These are phyloP conservation scores for Anorthoa munda DNA, from an alignment of 2,888 invertebrate species.

Conservation along the genomic window DNA sequence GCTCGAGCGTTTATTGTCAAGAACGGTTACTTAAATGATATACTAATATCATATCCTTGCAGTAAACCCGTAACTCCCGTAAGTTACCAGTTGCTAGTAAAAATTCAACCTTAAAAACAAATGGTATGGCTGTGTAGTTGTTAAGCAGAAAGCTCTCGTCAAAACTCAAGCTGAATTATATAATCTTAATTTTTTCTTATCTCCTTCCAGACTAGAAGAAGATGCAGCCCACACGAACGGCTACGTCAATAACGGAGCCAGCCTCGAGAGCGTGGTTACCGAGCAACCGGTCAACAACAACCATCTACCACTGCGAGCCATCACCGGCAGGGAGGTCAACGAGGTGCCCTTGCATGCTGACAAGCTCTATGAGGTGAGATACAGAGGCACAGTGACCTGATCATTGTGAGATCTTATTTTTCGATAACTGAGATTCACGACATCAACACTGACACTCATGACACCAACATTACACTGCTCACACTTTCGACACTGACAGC, in stretches of 20 bases:
- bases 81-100: no score
- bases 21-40: no score
- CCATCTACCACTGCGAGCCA: conserved; percentile 79
- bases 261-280: conserved; percentile 85
- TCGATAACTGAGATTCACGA: neutral
- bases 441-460: neutral
- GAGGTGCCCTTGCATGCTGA: conserved; percentile 88
- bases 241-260: conserved; percentile 84
- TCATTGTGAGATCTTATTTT: neutral
- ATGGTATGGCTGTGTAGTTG: no score
- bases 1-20: no score
- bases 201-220: conserved; percentile 81
- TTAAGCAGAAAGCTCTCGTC: no score
- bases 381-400: neutral
- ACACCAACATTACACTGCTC: neutral
- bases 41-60: no score
- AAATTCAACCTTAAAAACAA: no score
- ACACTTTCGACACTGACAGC: neutral
- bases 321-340: conserved; percentile 79
- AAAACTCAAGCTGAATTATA: no score
- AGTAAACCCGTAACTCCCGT: no score
- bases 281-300: conserved; percentile 87
- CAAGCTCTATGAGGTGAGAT: conserved; percentile 85
- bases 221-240: conserved; percentile 91
- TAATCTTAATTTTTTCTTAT: neutral